These are phyloP conservation scores for Dicycla oo DNA, from an alignment of 2,888 invertebrate genomes.

Conservation along the genomic window DNA sequence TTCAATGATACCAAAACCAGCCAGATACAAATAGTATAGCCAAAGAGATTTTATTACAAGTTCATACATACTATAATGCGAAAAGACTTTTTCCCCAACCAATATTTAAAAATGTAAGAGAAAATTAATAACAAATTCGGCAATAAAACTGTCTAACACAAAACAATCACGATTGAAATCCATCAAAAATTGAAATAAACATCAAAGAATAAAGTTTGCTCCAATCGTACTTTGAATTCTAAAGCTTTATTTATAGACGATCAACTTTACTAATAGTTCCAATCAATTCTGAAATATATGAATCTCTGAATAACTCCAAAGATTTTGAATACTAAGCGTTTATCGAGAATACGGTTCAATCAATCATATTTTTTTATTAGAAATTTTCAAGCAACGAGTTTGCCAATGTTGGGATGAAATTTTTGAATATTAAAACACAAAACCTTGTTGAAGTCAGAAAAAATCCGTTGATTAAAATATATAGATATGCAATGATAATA, in stretches of 20 bases:
- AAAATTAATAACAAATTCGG: slow-evolving; percentile 7
- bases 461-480: slow-evolving; percentile 1
- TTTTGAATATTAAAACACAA: slow-evolving; percentile 12
- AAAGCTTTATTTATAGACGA: slow-evolving; percentile 48
- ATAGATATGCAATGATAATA: background rate
- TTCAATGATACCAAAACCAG: no score
- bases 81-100: no score
- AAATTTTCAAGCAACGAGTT: slow-evolving; percentile 21
- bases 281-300: slow-evolving; percentile 51
- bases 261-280: slow-evolving; percentile 60
- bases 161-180: slow-evolving; percentile 34
- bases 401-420: slow-evolving; percentile 3
- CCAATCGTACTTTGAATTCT: slow-evolving; percentile 48
- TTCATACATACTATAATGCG: no score
- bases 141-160: slow-evolving; percentile 28
- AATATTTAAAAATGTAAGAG: background rate
- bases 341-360: slow-evolving; percentile 33
- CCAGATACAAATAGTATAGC: no score
- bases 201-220: slow-evolving; percentile 46
- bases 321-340: slow-evolving; percentile 48
- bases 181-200: slow-evolving; percentile 38
- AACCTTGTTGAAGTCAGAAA: background rate
- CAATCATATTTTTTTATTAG: slow-evolving; percentile 27
- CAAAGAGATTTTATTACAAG: no score
- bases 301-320: slow-evolving; percentile 52